Conservation (phyloP, 2,113 vertebrate genomes). For the Syngnathus scovelli region DNA sequence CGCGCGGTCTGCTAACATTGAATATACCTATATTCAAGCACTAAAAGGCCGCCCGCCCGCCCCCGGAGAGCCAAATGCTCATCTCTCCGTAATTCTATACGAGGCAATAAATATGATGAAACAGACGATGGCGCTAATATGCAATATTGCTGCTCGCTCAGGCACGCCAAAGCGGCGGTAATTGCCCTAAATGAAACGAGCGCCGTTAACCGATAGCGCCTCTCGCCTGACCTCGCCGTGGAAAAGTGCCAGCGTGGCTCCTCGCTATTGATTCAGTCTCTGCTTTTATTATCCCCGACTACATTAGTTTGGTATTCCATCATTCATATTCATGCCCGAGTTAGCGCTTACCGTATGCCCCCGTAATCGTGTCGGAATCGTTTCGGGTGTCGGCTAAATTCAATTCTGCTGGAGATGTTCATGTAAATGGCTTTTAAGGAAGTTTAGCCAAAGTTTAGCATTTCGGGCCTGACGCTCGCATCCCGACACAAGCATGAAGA, state of each 20-base stretch:
- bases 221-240: neutral
- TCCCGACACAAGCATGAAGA: conserved; percentile 28
- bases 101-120: conserved; percentile 27
- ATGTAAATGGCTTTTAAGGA: too few species aligned
- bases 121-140: conserved; percentile 34
- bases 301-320: conserved; percentile 11
- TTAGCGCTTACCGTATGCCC: neutral
- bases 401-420: neutral
- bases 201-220: conserved; percentile 41
- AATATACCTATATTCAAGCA: conserved; percentile 23
- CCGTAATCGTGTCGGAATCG: neutral
- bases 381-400: neutral
- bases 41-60: conserved; percentile 19
- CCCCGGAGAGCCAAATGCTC: conserved; percentile 28
- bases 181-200: conserved; percentile 49
- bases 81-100: conserved; percentile 25
- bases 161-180: conserved; percentile 33
- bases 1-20: too few species aligned
- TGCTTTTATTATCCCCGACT: conserved; percentile 20
- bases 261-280: conserved; percentile 31
- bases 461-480: conserved; percentile 21
- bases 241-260: conserved; percentile 23
- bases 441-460: conserved; percentile 15
- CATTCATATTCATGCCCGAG: neutral
- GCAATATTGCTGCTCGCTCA: conserved; percentile 27